These are phyloP conservation scores for Ditylenchus dipsaci DNA, from an alignment of 1,140 invertebrate species.

Conservation along the genomic window DNA sequence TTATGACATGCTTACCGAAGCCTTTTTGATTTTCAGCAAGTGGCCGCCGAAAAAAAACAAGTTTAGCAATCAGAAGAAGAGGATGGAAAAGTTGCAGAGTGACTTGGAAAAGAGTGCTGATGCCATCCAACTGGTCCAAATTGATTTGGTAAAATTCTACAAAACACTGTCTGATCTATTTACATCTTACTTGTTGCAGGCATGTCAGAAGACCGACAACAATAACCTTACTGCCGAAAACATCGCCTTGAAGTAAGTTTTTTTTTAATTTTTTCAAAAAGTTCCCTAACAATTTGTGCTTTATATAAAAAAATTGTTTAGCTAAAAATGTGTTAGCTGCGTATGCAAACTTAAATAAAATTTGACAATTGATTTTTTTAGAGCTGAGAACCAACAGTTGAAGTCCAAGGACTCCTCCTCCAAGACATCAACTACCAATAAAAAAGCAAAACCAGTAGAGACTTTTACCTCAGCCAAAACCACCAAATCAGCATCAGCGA, in stretches of 20 bases:
- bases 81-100: slow-evolving; percentile 25
- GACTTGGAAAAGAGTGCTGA: slow-evolving; percentile 26
- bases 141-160: slow-evolving; percentile 21
- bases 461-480: background rate
- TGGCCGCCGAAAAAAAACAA: slow-evolving; percentile 24
- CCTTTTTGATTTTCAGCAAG: slow-evolving; percentile 21
- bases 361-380: slow-evolving; percentile 16
- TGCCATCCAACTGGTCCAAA: slow-evolving; percentile 26
- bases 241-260: slow-evolving; percentile 33
- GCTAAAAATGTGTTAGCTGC: too few species aligned
- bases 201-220: slow-evolving; percentile 34
- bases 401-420: slow-evolving; percentile 6
- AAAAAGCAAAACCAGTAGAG: background rate
- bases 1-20: too few species aligned
- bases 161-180: background rate
- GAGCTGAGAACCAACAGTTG: slow-evolving; percentile 26
- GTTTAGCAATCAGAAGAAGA: slow-evolving; percentile 18
- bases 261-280: too few species aligned
- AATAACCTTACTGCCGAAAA: slow-evolving; percentile 33
- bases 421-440: background rate
- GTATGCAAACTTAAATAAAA: too few species aligned
- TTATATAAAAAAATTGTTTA: too few species aligned
- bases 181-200: background rate
- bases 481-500: slow-evolving; percentile 2
- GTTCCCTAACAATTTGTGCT: too few species aligned